phyloP scores from a whole-genome alignment of 2,113 vertebrate species.

The Hystrix cristata region DNA sequence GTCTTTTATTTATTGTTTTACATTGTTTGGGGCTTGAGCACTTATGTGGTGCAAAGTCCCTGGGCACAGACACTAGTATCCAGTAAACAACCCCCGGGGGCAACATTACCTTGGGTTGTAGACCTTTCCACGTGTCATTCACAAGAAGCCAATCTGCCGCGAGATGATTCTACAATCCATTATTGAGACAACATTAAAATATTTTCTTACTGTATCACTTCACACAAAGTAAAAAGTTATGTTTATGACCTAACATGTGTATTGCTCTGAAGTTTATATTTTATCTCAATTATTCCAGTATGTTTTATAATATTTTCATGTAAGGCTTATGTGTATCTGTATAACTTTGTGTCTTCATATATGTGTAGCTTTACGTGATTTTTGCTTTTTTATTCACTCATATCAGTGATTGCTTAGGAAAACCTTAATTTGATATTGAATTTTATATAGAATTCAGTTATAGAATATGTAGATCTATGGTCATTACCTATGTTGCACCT shows the following conservation, averaged over 20 bases:
- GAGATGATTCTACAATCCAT: not conserved
- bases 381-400: conserved; percentile 27
- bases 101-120: not conserved
- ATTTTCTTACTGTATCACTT: not conserved
- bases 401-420: not conserved
- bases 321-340: not conserved
- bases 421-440: not conserved
- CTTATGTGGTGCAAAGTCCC: conserved; percentile 48
- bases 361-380: not conserved
- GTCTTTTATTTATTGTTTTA: conserved; percentile 9
- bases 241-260: not conserved
- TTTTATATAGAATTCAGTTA: conserved; percentile 27
- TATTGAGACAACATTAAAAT: not conserved
- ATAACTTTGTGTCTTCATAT: not conserved
- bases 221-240: not conserved
- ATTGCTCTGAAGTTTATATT: not conserved
- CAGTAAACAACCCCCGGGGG: not conserved
- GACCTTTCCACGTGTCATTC: conserved; percentile 9
- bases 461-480: not conserved
- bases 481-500: not conserved
- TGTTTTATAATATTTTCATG: conserved; percentile 17
- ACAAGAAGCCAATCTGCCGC: conserved; percentile 22
- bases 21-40: conserved; percentile 49
- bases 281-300: not conserved
- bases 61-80: not conserved